Evolutionary conservation across 35 echinoderm and acorn worm species (phyloP), one percentile per base, ranked within the genome.

Genomic region (Ophiothrix spiculata): DNA sequence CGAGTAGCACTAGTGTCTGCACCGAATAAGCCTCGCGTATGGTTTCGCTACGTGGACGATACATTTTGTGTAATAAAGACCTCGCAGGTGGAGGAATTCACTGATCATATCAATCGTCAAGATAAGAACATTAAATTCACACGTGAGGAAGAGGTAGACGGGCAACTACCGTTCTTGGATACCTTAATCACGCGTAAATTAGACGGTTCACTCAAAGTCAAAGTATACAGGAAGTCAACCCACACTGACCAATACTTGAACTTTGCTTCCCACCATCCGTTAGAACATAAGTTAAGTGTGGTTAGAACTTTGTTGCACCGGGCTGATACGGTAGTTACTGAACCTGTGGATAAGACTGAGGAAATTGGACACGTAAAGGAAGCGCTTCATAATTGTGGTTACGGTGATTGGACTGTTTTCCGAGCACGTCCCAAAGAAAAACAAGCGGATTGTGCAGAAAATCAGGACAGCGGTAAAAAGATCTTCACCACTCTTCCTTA

Each of bases 41-140:
- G n/a, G n/a, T n/a, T n/a, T n/a, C n/a, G n/a, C n/a, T n/a, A n/a
- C n/a, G n/a, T n/a, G n/a, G n/a, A n/a, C n/a, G n/a, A n/a, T n/a
- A n/a, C n/a, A n/a, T n/a, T n/a, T n/a, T n/a, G n/a, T n/a, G n/a
- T n/a, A n/a, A n/a, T n/a, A n/a, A n/a, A n/a, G n/a, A n/a, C n/a
- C n/a, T n/a, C n/a, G n/a, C n/a, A n/a, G n/a, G n/a, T n/a, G n/a
- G n/a, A n/a, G n/a, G n/a, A n/a, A n/a, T n/a, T n/a, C n/a, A n/a
- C n/a, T n/a, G n/a, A n/a, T n/a, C n/a, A n/a, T n/a, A n/a, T 69
- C 25, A 69, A 69, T 28, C 60, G 23, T 12, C 16, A 25, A 2
- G 60, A 69, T 69, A n/a, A 69, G 3, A 69, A 69, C 25, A 69
- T 69, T 2, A 69, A 69, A 69, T 69, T 69, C 60, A 69, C 60